phyloP scores from a whole-genome alignment of 2,888 invertebrate species.

The Calephelis perditalis region DNA sequence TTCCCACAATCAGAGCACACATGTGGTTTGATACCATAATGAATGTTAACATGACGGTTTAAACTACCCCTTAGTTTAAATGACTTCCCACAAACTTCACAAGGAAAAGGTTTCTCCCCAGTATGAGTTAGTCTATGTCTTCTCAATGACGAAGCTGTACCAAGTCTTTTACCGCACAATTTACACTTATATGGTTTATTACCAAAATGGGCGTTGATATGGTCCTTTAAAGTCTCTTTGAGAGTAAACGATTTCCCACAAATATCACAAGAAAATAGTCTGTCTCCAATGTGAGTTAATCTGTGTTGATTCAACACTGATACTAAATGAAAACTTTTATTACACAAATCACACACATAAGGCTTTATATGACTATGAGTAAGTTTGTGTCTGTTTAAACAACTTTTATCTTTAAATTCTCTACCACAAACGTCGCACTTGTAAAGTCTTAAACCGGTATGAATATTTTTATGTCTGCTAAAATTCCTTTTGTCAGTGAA shows the following conservation, averaged over 20 bases:
- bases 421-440: background rate
- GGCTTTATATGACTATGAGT: background rate
- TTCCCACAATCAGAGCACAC: background rate
- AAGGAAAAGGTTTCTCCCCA: background rate
- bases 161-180: background rate
- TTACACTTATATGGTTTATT: constrained; percentile 5
- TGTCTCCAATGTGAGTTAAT: background rate
- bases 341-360: background rate
- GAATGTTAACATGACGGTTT: background rate
- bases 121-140: background rate
- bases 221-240: background rate
- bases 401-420: constrained; percentile 1
- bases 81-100: background rate
- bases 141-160: background rate
- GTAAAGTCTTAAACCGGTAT: background rate
- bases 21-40: background rate
- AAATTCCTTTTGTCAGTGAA: constrained; percentile 1
- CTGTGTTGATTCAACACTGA: constrained; percentile 4
- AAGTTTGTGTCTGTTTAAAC: constrained; percentile 1
- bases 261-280: background rate
- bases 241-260: constrained; percentile 5
- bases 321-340: background rate
- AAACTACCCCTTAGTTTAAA: background rate
- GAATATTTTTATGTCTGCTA: background rate
- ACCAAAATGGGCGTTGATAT: background rate